Conservation (phyloP, 2,113 vertebrate genomes). For the Thermophis baileyi region DNA sequence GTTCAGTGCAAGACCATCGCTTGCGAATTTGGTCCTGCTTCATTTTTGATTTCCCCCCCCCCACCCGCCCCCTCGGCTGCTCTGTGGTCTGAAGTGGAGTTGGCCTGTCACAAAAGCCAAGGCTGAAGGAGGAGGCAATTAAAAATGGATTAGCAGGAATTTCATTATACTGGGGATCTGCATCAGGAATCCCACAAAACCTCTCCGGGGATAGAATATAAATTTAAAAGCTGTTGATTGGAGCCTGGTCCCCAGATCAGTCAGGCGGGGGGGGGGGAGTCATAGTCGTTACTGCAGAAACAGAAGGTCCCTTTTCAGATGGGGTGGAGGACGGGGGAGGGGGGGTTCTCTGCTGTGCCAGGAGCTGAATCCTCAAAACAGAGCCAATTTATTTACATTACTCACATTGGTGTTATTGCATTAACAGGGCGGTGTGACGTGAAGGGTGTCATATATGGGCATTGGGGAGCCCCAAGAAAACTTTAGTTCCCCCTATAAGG, state of each 20-base stretch:
- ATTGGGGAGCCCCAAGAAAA: neutral
- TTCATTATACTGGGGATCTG: constrained; percentile 35
- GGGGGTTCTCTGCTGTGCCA: neutral
- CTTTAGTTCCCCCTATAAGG: neutral
- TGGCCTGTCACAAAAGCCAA: neutral
- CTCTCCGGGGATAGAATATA: neutral
- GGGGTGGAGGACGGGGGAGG: too few relatives aligned
- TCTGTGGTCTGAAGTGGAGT: neutral
- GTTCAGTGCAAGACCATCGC: neutral
- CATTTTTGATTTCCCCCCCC: neutral
- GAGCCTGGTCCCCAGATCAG: neutral
- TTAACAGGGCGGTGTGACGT: neutral
- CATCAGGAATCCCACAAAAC: constrained; percentile 20
- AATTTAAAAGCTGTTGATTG: neutral
- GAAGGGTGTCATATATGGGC: neutral
- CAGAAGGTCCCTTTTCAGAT: neutral
- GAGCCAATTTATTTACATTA: neutral
- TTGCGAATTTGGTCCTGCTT: neutral
- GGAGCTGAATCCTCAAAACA: neutral
- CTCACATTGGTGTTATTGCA: neutral
- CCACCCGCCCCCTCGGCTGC: too few relatives aligned
- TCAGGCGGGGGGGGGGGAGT: too few relatives aligned
- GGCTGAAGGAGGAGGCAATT: constrained; percentile 31
- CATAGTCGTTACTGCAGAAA: neutral
- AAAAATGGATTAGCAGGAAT: constrained; percentile 44